These are phyloP conservation scores for Rhodophaea formosa DNA, from an alignment of 2,888 invertebrate genomes.

Conservation along the genomic window DNA sequence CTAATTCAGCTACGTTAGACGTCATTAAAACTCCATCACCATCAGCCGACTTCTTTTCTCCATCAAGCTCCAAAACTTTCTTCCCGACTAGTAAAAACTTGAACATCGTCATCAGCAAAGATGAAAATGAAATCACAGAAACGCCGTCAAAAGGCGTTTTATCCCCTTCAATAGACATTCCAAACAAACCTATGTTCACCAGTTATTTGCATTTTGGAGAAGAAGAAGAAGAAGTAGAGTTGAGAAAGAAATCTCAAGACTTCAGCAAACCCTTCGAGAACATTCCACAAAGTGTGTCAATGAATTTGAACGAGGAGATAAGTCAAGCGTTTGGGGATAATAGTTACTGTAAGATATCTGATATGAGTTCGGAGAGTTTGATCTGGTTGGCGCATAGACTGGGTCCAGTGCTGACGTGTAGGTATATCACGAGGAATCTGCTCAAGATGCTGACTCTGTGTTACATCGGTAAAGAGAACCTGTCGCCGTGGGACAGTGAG, in stretches of 20 bases:
- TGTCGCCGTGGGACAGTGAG: conserved; percentile 74
- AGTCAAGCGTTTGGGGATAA: conserved; percentile 41
- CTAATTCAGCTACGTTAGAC: conserved; percentile 52
- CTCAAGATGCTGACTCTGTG: conserved; percentile 96
- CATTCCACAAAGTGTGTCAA: conserved; percentile 32
- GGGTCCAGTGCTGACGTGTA: conserved; percentile 96
- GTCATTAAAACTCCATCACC: conserved; percentile 63
- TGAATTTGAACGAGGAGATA: conserved; percentile 43
- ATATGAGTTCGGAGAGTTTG: conserved; percentile 92
- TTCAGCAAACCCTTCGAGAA: conserved; percentile 37
- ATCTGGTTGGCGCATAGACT: conserved; percentile 96
- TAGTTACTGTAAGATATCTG: conserved; percentile 84
- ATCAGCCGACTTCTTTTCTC: conserved; percentile 64
- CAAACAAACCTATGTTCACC: conserved; percentile 71
- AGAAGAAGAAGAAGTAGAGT: conserved; percentile 50
- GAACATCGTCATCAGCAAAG: conserved; percentile 39
- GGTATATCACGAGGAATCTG: conserved; percentile 94
- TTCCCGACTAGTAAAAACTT: conserved; percentile 41
- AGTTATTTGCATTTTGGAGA: conserved; percentile 74
- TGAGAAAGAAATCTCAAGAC: conserved; percentile 42
- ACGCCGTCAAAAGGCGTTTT: conserved; percentile 50
- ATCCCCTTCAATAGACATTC: conserved; percentile 88
- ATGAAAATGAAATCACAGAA: conserved; percentile 39
- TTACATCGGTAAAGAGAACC: conserved; percentile 92
- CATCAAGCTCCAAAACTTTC: conserved; percentile 47